Percentiles rank a stretch among this genome's conserved stretches.
phyloP scores from a whole-genome alignment of 2,113 vertebrate genomes.

The Eudyptes chrysolophus region DNA sequence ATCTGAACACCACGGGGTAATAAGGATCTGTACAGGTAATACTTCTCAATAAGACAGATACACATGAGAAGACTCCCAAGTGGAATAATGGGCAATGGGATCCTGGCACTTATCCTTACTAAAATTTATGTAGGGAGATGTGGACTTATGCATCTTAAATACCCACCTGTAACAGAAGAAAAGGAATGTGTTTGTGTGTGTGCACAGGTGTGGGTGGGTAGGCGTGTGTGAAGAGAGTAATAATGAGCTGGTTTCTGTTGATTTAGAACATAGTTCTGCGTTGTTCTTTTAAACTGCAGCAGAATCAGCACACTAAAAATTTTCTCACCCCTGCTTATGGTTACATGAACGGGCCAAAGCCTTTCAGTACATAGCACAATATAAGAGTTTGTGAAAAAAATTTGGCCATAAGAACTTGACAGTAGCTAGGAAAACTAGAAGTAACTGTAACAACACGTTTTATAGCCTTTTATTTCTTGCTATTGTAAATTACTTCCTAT shows the following conservation, averaged over 20 bases:
- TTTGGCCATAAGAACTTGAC: background rate
- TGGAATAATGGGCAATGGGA: background rate
- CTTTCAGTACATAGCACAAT: background rate
- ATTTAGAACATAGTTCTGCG: background rate
- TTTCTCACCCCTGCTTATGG: background rate
- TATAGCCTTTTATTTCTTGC: conserved; percentile 1
- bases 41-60: background rate
- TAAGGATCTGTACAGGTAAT: background rate
- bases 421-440: background rate
- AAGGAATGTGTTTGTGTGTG: background rate
- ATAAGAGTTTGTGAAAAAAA: background rate
- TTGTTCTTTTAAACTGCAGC: background rate
- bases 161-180: background rate
- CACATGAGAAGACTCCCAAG: background rate
- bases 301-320: background rate
- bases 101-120: background rate
- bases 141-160: background rate
- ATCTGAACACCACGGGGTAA: background rate
- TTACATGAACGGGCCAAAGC: background rate
- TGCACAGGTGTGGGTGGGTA: background rate
- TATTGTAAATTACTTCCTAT: conserved; percentile 18
- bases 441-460: background rate
- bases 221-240: background rate
- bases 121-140: background rate
- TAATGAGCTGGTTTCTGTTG: background rate